Base-by-base conservation (phyloP, 2,797 vertebrate genomes). In the Crenuchus spilurus region DNA sequence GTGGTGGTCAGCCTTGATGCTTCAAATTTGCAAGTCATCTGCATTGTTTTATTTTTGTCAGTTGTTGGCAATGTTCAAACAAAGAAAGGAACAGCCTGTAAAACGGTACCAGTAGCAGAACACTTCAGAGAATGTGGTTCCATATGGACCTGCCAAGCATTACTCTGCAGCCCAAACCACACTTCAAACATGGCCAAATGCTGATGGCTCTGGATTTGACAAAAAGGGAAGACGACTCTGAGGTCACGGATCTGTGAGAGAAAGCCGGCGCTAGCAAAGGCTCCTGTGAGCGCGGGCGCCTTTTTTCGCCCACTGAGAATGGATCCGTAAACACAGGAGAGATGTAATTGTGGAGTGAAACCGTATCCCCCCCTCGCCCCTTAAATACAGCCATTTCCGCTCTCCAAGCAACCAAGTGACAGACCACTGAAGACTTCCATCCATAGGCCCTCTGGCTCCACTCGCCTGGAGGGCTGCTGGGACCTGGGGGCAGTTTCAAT, bases 311-410 rank as follows among this genome's bases (percentile, higher is more conserved):
- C 85, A 85, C 80, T 75, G 83, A 77, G 79, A 90, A 88, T 65
- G 83, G 87, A 90, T 89, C 87, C 76, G 85, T 90, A 91, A 91
- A 92, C 90, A 92, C 86, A 82, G 85, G 79, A 89, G 87, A 88
- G 84, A 89, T 83, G 85, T 88, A 91, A 90, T 90, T 88, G 87
- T 82, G 83, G 84, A 87, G 87, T 89, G 91, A 92, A 93, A 93
- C 89, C 72, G 80, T 87, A 92, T 92, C 89, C 89, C 74, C 48
- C 10, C 84, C 80, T 79, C 24, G 28, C 46, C 74, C 80, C 88
- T 91, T 88, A 89, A 92, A 91, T 88, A 89, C 88, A 87, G 86
- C 88, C 87, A 88, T 92, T 92, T 92, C 92, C 91, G 87, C 82
- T 70, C 74, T 71, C 22, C 84, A 87, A 86, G 87, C 84, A 82